Conservation (phyloP, 2,888 invertebrate genomes). For the Cantharis rustica region DNA sequence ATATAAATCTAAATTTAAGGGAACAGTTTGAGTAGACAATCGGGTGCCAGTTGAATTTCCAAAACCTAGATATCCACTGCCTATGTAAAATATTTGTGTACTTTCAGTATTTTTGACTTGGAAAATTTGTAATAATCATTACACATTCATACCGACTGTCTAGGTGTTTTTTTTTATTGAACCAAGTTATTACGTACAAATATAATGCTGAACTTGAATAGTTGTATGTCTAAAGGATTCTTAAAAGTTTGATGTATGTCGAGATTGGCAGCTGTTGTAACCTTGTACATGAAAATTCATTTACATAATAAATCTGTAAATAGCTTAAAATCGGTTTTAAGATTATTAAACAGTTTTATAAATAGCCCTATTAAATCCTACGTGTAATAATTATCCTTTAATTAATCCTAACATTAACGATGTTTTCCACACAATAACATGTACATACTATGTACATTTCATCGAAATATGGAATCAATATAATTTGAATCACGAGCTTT, state of each 20-base stretch:
- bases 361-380: background rate
- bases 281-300: background rate
- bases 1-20: slow-evolving; percentile 8
- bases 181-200: background rate
- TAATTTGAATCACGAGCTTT: no score
- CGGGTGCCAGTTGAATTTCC: slow-evolving; percentile 17
- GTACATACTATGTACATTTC: no score
- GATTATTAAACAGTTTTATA: background rate
- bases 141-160: background rate
- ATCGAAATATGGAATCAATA: no score
- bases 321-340: background rate
- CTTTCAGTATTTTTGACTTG: background rate
- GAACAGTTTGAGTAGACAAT: slow-evolving; percentile 7
- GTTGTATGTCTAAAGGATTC: background rate
- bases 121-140: background rate
- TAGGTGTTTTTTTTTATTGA: background rate
- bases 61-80: background rate
- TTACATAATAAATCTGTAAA: background rate
- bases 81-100: background rate
- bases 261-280: background rate
- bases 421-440: background rate
- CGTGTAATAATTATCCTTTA: background rate
- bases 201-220: background rate
- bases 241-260: background rate
- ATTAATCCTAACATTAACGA: background rate